A percentile compares a stretch with the other conserved stretches of the same genome.
Conservation (phyloP, 2,888 invertebrate genomes). For the Rhaphigaster nebulosa region DNA sequence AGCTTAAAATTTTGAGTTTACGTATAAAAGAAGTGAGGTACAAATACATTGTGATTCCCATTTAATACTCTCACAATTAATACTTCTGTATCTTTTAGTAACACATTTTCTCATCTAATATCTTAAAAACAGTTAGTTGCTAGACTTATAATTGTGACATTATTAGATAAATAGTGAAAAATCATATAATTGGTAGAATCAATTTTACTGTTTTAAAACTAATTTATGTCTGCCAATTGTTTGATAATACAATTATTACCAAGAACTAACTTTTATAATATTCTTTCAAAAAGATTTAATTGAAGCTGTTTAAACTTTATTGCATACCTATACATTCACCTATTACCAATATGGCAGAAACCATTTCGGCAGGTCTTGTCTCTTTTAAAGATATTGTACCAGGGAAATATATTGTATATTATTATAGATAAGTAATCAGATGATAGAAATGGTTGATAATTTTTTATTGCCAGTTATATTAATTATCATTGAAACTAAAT, state of each 20-base stretch:
- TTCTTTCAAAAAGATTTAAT: neutral
- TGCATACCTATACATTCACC: neutral
- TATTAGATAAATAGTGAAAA: neutral
- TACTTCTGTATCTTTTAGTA: neutral
- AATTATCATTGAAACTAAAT: neutral
- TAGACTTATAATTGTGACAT: neutral
- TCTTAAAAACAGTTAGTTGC: neutral
- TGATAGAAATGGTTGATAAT: neutral
- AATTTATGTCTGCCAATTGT: neutral
- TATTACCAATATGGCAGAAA: neutral
- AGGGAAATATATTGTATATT: neutral
- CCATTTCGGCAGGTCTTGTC: neutral
- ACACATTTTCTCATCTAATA: neutral
- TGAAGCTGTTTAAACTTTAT: neutral
- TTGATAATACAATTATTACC: neutral
- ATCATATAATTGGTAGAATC: neutral
- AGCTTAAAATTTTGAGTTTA: neutral
- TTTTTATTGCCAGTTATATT: neutral
- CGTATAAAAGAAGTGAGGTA: conserved; percentile 20
- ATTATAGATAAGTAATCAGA: neutral
- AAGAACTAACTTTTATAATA: neutral
- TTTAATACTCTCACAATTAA: conserved; percentile 25
- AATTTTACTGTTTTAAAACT: neutral
- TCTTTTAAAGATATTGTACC: neutral
- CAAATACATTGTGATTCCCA: neutral